These are phyloP conservation scores for Caenorhabditis plicata DNA, from an alignment of 2,888 invertebrate genomes.

Conservation along the genomic window DNA sequence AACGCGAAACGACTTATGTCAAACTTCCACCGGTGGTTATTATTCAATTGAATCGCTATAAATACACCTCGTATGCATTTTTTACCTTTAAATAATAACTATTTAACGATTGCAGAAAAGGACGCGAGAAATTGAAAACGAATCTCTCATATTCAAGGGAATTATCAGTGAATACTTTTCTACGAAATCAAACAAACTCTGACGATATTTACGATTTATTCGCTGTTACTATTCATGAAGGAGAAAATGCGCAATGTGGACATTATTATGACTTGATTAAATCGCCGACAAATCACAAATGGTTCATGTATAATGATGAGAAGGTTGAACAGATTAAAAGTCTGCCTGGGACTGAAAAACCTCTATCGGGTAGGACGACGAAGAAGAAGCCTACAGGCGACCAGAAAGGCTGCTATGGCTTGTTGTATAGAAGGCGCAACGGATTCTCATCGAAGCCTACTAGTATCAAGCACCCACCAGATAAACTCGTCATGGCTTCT, in stretches of 20 bases:
- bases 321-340: constrained; percentile 33
- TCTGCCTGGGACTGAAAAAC: constrained; percentile 39
- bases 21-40: constrained; percentile 56
- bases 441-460: constrained; percentile 6
- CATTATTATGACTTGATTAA: constrained; percentile 73
- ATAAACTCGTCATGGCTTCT: constrained; percentile 11
- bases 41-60: constrained; percentile 57
- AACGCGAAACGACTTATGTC: constrained; percentile 24
- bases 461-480: constrained; percentile 22
- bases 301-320: constrained; percentile 75
- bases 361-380: constrained; percentile 5
- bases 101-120: constrained; percentile 35
- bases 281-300: constrained; percentile 69
- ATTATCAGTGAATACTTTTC: constrained; percentile 20
- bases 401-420: constrained; percentile 33
- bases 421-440: constrained; percentile 30
- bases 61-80: constrained; percentile 23
- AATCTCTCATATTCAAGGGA: constrained; percentile 52
- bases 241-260: constrained; percentile 74
- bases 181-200: constrained; percentile 6
- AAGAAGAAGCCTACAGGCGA: constrained; percentile 19
- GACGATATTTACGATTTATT: constrained; percentile 70
- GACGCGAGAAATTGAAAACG: constrained; percentile 53
- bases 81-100: neutral
- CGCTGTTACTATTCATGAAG: constrained; percentile 75